Evolutionary conservation across 2,113 vertebrate species (phyloP), one percentile per base, ranked within the genome.

Genomic region (Centropristis striata): DNA sequence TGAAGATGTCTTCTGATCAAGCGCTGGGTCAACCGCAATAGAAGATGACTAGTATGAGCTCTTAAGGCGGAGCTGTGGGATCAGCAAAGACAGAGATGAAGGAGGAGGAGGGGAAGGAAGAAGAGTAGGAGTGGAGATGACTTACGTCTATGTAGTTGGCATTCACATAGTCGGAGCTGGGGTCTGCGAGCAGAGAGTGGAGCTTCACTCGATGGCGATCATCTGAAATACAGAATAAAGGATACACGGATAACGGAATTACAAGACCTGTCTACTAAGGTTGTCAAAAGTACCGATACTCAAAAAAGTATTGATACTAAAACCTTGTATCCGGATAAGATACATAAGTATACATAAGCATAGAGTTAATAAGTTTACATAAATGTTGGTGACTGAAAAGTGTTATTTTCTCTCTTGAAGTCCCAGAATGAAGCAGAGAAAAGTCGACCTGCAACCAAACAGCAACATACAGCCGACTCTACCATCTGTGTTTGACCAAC

Each of bases 141-240:
- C 98, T 98, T 93, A 99, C 98, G 0, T 99, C 98, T 10, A 98
- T 97, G 90, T 98, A 98, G 94, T 97, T 99, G 91, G 98, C 97
- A 0, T 97, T 98, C 85, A 98, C 97, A 78, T 97, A 98, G 87
- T 99, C 97, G 0, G 96, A 96, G 67, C 96, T 96, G 42, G 96
- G 96, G 81, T 98, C 98, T 0, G 96, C 96, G 75, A 98, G 93
- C 82, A 99, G 93, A 0, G 98, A 97, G 86, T 98, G 96, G 64
- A 99, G 95, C 81, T 97, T 97, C 78, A 98, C 97, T 0, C 96
- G 96, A 88, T 98, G 98, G 0, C 97, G 96, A 66, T 99, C 98
- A 0, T 98, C 98, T 99, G 93, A 18, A 88, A 89, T 0, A 18
- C 74, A 75, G 44, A 53, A 36, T 36, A 53, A 4, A 59, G 8